Percentiles rank a stretch among this genome's conserved stretches.
Evolutionary conservation across 2,113 vertebrate genomes (phyloP).

Genomic region (Dolichotis patagonum): DNA sequence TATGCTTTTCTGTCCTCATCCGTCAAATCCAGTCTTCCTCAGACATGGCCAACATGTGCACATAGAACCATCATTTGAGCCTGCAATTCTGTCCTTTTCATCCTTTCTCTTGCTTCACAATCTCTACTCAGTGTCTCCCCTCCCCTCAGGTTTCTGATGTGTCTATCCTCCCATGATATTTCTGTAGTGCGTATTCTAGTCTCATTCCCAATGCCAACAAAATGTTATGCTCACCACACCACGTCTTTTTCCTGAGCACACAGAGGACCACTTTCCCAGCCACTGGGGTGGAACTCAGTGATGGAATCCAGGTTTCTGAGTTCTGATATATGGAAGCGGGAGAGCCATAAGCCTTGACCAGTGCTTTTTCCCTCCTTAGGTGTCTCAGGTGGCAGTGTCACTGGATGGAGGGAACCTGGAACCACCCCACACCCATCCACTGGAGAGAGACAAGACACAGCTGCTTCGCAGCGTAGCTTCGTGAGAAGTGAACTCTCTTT

Average conservation of each 20-base stretch:
- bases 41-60: neutral
- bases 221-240: neutral
- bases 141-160: neutral
- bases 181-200: neutral
- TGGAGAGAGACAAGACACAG: neutral
- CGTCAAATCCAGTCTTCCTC: neutral
- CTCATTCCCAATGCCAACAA: neutral
- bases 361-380: neutral
- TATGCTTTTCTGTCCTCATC: neutral
- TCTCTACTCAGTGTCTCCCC: neutral
- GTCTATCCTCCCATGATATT: neutral
- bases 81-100: neutral
- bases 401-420: neutral
- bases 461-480: neutral
- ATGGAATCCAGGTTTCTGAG: neutral
- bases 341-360: neutral
- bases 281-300: neutral
- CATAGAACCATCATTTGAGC: neutral
- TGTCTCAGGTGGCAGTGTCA: neutral
- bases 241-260: neutral
- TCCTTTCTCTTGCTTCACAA: neutral
- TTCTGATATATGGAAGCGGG: fast-evolving
- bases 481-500: neutral
- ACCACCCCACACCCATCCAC: neutral
- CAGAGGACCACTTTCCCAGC: neutral